Evolutionary conservation across 35 echinoderm and acorn worm genomes (phyloP).

Genomic region (Stichopus chloronotus): DNA sequence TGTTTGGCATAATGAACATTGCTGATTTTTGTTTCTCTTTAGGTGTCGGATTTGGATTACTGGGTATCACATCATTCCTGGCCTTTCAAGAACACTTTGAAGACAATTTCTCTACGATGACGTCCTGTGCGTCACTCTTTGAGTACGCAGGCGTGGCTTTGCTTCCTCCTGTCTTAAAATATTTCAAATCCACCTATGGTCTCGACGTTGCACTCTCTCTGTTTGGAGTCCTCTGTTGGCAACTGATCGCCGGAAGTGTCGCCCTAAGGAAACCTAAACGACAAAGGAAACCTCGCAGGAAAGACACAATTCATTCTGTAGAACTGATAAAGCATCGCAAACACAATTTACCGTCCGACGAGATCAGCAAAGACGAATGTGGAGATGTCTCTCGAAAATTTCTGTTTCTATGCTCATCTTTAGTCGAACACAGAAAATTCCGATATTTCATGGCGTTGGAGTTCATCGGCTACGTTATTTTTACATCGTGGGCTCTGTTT

Average conservation of each 20-base stretch:
- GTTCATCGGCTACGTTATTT: not conserved
- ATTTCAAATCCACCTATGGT: conserved; percentile 8
- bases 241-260: not conserved
- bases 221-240: conserved; percentile 1
- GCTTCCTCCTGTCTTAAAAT: conserved; percentile 2
- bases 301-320: not conserved
- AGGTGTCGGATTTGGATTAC: conserved; percentile 48
- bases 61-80: not conserved
- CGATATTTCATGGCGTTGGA: not conserved
- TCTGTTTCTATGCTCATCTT: not conserved
- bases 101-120: conserved; percentile 18
- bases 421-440: not conserved
- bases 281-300: not conserved
- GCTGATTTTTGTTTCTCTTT: not conserved
- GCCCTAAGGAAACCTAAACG: not conserved
- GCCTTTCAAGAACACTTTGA: not conserved
- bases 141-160: not conserved
- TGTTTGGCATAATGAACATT: no score
- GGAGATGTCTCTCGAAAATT: not conserved
- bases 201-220: not conserved
- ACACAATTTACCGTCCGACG: not conserved
- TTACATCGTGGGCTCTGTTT: conserved; percentile 17
- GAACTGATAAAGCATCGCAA: not conserved
- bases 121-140: not conserved
- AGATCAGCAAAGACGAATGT: no score